Evolutionary conservation across 2,888 invertebrate genomes (phyloP), one percentile per base, ranked within the genome.

Genomic region (Brachyptera risi): DNA sequence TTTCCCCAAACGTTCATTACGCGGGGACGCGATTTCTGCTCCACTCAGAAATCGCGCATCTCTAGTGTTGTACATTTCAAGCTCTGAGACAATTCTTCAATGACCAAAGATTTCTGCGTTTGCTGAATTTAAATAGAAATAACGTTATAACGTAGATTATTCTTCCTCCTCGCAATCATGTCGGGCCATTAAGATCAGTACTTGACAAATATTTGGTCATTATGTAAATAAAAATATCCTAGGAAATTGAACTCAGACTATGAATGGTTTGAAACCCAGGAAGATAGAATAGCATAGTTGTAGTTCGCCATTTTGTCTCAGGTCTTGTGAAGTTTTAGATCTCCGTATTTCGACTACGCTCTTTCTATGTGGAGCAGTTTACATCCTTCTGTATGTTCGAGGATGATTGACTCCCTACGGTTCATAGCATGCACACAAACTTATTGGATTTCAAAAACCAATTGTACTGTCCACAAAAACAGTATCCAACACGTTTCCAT

Each of bases 361-460:
- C n/a, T n/a, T n/a, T n/a, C n/a, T n/a, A n/a, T n/a, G n/a, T n/a
- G n/a, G n/a, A n/a, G n/a, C n/a, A n/a, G n/a, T n/a, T n/a, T n/a
- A n/a, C n/a, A n/a, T n/a, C n/a, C n/a, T n/a, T n/a, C n/a, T n/a
- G n/a, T n/a, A n/a, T n/a, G n/a, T n/a, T n/a, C n/a, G n/a, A 59
- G 23, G 56, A 47, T 56, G 51, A 44, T 62, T 62, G 31, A 59
- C 58, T 40, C 60, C 60, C 60, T 63, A 51, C 63, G 58, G 54
- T 63, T 50, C 40, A 37, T 58, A 60, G 63, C 63, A 63, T 60
- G 61, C 60, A 63, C 60, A 60, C 31, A 61, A 40, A 58, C 19
- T 42, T 23, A n/a, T 21, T 24, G 24, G 24, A 24, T 24, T 21
- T 47, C 47, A 21, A 47, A 11, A 47, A 47, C 24, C 24, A 23